These are phyloP conservation scores for Myotis lucifugus DNA, from an alignment of 2,113 vertebrate genomes.

Conservation along the genomic window DNA sequence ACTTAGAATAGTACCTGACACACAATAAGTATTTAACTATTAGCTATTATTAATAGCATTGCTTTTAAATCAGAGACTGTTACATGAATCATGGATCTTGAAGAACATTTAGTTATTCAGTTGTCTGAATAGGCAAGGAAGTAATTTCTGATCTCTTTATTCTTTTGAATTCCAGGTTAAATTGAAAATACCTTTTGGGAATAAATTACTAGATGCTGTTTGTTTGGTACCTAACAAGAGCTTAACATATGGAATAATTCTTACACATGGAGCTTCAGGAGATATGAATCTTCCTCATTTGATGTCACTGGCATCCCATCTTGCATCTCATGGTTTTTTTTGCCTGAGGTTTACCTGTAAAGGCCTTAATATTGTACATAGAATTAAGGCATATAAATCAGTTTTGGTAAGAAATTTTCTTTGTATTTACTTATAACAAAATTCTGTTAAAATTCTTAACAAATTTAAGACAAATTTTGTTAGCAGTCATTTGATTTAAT, in stretches of 20 bases:
- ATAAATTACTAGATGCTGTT: slow-evolving; percentile 88
- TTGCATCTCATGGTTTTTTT: slow-evolving; percentile 87
- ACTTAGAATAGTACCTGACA: not conserved
- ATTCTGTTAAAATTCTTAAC: slow-evolving; percentile 53
- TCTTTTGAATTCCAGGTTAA: slow-evolving; percentile 87
- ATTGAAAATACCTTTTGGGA: slow-evolving; percentile 91
- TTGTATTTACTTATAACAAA: slow-evolving; percentile 40
- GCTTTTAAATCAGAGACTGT: slow-evolving; percentile 44
- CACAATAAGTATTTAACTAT: slow-evolving; percentile 37
- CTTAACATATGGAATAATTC: slow-evolving; percentile 86
- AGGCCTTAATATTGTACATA: slow-evolving; percentile 91
- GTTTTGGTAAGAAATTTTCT: slow-evolving; percentile 88
- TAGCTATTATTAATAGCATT: not conserved
- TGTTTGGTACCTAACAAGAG: slow-evolving; percentile 86
- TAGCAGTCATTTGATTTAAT: slow-evolving; percentile 44
- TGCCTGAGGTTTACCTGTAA: slow-evolving; percentile 96
- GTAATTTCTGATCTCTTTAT: slow-evolving; percentile 12
- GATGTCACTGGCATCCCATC: slow-evolving; percentile 86
- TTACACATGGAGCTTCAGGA: slow-evolving; percentile 94
- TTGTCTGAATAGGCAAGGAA: slow-evolving; percentile 54
- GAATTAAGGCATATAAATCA: slow-evolving; percentile 90
- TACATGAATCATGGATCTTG: slow-evolving; percentile 16
- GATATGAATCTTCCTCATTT: slow-evolving; percentile 93
- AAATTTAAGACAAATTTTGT: slow-evolving; percentile 41
- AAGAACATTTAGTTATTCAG: not conserved